Evolutionary conservation across 2,888 invertebrate species (phyloP).

Genomic region (Phania funesta): DNA sequence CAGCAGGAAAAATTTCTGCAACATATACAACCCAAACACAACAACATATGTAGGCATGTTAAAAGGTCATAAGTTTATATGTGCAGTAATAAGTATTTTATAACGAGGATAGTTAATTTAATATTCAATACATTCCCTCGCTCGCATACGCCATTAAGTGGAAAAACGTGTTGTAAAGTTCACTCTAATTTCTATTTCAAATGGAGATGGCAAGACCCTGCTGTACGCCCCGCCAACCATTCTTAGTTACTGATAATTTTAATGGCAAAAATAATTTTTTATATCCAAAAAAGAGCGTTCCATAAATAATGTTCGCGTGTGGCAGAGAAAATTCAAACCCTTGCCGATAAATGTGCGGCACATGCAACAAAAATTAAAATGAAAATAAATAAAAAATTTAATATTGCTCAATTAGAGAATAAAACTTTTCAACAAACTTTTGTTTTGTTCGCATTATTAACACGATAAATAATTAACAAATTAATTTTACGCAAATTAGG

Average conservation of each 20-base stretch:
- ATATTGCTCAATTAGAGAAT: background rate
- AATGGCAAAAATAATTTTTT: background rate
- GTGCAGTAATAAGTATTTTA: conserved; percentile 36
- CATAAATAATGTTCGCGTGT: conserved; percentile 30
- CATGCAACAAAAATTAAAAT: background rate
- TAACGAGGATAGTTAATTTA: conserved; percentile 57
- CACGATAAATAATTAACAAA: too few relatives aligned
- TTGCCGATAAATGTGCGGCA: background rate
- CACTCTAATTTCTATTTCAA: conserved; percentile 7
- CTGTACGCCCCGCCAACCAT: background rate
- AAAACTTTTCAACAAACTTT: too few relatives aligned
- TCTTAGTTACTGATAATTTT: conserved; percentile 24
- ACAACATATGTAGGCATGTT: conserved; percentile 10
- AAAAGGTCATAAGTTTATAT: conserved; percentile 27
- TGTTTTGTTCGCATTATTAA: too few relatives aligned
- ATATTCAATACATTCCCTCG: conserved; percentile 48
- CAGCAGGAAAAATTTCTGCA: conserved; percentile 1
- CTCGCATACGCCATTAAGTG: conserved; percentile 19
- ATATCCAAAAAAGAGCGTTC: background rate
- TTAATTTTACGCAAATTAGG: background rate
- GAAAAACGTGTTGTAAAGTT: conserved; percentile 37
- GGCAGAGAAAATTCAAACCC: background rate
- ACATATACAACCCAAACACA: background rate
- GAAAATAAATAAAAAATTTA: background rate
- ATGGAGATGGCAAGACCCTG: background rate